Evolutionary conservation across 2,113 vertebrate species (phyloP).

Genomic region (Baryphthengus martii): DNA sequence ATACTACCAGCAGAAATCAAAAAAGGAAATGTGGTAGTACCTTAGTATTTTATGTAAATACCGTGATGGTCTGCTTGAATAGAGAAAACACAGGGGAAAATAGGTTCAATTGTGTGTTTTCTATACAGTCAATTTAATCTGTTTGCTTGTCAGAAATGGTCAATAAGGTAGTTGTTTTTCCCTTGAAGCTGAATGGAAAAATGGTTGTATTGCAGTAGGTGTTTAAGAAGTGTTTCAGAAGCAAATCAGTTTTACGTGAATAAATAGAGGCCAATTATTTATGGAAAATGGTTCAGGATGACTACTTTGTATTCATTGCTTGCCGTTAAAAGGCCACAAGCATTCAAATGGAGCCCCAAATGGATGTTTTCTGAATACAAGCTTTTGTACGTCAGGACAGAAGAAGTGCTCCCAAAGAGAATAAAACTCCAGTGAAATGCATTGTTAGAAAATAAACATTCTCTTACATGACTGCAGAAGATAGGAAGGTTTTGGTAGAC

Average conservation of each 20-base stretch:
- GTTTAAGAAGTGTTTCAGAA: not conserved
- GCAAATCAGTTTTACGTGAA: not conserved
- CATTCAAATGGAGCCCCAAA: not conserved
- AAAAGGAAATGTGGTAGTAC: not conserved
- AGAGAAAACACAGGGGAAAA: not conserved
- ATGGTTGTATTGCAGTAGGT: not conserved
- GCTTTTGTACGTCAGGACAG: not conserved
- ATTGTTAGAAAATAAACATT: not conserved
- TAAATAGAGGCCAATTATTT: not conserved
- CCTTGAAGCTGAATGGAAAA: not conserved
- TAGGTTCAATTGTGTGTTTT: not conserved
- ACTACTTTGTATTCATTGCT: not conserved
- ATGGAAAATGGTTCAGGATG: not conserved
- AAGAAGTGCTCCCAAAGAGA: not conserved
- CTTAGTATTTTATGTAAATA: not conserved
- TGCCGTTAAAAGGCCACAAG: not conserved
- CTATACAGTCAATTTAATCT: not conserved
- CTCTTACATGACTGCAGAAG: not conserved
- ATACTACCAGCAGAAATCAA: not conserved
- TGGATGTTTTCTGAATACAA: not conserved
- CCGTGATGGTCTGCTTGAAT: not conserved
- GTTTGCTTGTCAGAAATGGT: not conserved
- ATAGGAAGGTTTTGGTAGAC: not conserved
- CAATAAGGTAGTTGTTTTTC: not conserved
- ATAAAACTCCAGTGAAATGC: not conserved